Base-by-base conservation (phyloP, 1,140 invertebrate species). In the Drosophila paulistorum region DNA sequence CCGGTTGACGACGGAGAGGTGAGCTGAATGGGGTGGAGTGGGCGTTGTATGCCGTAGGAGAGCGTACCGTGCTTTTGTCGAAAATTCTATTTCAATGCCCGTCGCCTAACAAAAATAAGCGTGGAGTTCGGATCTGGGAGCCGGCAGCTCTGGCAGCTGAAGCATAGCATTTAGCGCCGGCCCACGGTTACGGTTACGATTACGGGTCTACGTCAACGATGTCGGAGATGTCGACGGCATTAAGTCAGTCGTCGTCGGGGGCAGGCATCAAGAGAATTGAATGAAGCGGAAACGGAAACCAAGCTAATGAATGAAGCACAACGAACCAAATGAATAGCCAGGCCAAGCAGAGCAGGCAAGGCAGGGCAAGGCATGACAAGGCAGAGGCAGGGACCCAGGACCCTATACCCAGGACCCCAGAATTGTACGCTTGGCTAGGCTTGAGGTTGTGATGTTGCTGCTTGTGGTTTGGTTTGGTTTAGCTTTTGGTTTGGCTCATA, bases 251-350 rank as follows among this genome's bases (percentile, higher is more conserved):
- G 61, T 63, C 45, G 62, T 20, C 45, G 74, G 82, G 61, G 45
- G 14, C 72, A 68, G 74, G 71, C 79, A 80, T 83, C 80, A 68
- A 73, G 68, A 60, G 84, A 77, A 84, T 87, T 87, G 83, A 87
- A 84, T 89, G 83, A 89, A 89, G 84, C 83, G 83, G 83, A 87
- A 87, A 87, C 84, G 83, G 84, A 87, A 87, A 89, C 80, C 84
- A 87, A 76, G 84, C 84, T 87, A 87, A 87, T 87, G 83, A 87
- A 87, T 89, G 77, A 74, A 89, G 83, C 80, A 89, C 84, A 87
- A 87, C 80, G 84, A 87, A 89, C 79, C 79, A 89, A 89, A 89
- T 79, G 80, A 89, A 89, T 77, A 68, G 73, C 74, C 57, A 65
- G 65, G 72, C 65, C 45, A 59, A 7, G 65, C 14, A 37, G 11